Base-by-base conservation (phyloP, 2,797 vertebrate genomes). In the Etheostoma perlongum region DNA sequence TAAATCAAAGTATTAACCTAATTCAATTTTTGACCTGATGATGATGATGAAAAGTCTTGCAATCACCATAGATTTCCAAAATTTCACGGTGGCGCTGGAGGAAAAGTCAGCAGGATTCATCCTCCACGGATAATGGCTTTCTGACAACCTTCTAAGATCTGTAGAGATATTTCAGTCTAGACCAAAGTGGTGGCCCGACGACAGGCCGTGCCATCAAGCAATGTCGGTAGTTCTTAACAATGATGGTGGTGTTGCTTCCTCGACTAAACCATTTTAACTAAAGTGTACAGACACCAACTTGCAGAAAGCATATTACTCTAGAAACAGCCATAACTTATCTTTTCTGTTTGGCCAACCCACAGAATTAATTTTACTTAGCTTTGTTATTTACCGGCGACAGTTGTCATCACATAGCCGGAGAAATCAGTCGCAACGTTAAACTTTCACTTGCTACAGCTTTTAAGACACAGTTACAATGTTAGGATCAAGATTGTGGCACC, bases 361-460 rank as follows among this genome's bases (percentile, higher is more conserved):
- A 67, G 14, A 61, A 62, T 46, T 30, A 19, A 51, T 53, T 10
- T 23, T 61, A 54, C 48, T 53, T 64, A 65, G 30, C 52, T 55
- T 60, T 70, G 44, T 66, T 59, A 33, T 71, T 49, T 40, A 46
- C 33, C 13, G 5, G 16, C 6, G 3, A 58, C 18, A 51, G 48
- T 40, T 47, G 9, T 61, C 2, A 19, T 53, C 11, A 42, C 33
- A 36, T 10, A 46, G 47, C 13, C 10, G 3, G 5, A 64, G 15
- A 62, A 74, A 57, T 58, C 61, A 33, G 52, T 27, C 7, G 6
- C 1, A 2, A 36, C 9, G 19, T 48, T 72, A 13, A 27, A 21
- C 42, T 69, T 60, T 44, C 21, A 21, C 25, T 46, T 62, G 30
- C 16, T 49, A 3, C 7, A 49, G 21, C 25, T 54, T 46, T 67